Evolutionary conservation across 2,888 invertebrate genomes (phyloP).

Genomic region (Parascotia fuliginaria): DNA sequence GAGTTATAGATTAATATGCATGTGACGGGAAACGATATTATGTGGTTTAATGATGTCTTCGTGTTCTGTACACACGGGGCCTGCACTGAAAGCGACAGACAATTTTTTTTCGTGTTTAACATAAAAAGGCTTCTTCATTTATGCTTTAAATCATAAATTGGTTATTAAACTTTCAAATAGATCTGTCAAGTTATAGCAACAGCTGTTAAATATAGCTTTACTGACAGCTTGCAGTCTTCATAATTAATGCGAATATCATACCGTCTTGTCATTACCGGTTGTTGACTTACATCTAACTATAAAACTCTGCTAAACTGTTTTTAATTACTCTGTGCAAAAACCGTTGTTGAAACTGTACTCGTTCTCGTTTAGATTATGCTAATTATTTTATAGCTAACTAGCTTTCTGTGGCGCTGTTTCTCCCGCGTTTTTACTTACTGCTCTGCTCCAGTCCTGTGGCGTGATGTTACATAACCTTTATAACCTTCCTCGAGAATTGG

Average conservation of each 20-base stretch:
- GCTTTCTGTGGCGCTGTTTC: too few relatives aligned
- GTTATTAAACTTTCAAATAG: neutral
- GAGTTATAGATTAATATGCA: too few relatives aligned
- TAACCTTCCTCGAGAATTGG: too few relatives aligned
- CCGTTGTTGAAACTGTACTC: neutral
- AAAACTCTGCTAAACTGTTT: slow-evolving; percentile 5
- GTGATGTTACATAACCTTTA: too few relatives aligned
- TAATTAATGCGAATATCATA: slow-evolving; percentile 7
- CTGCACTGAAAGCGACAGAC: too few relatives aligned
- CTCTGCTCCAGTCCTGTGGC: too few relatives aligned
- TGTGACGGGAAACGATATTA: too few relatives aligned
- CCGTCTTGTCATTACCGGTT: neutral
- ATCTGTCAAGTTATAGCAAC: neutral
- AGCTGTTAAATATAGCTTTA: neutral
- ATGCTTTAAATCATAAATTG: too few relatives aligned
- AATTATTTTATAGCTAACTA: neutral
- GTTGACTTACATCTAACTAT: neutral
- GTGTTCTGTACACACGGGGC: too few relatives aligned
- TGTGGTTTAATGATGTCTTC: too few relatives aligned
- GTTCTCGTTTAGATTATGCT: slow-evolving; percentile 3
- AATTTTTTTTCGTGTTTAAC: neutral
- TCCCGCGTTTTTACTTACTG: too few relatives aligned
- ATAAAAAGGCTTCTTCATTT: too few relatives aligned
- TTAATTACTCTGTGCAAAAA: slow-evolving; percentile 8
- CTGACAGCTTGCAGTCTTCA: neutral